Evolutionary conservation across 1,140 invertebrate genomes (phyloP).

Genomic region (Drosophila funebris): DNA sequence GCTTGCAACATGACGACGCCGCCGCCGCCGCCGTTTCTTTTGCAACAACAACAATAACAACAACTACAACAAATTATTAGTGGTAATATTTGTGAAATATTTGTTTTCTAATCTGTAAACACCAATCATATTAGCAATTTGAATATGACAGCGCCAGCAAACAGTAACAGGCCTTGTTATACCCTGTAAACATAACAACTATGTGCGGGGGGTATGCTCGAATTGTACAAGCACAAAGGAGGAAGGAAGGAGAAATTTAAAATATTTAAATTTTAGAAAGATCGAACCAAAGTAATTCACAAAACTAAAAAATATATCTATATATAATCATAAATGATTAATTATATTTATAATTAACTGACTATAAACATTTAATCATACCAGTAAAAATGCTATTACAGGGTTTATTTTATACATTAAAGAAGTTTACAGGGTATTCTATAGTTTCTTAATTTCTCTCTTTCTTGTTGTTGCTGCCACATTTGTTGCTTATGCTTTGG

Average conservation of each 20-base stretch:
- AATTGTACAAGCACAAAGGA: not conserved
- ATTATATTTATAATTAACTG: no score
- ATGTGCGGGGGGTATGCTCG: not conserved
- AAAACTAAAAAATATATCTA: no score
- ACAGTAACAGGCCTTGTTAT: slow-evolving; percentile 76
- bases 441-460: not conserved
- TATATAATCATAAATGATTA: no score
- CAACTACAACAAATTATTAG: slow-evolving; percentile 74
- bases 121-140: slow-evolving; percentile 84
- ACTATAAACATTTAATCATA: no score
- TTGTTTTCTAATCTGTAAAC: slow-evolving; percentile 84
- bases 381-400: no score
- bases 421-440: slow-evolving; percentile 3
- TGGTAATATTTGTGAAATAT: slow-evolving; percentile 83
- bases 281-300: no score
- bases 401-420: no score
- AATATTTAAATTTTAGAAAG: not conserved
- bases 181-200: not conserved
- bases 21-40: not conserved
- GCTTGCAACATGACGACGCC: slow-evolving; percentile 39
- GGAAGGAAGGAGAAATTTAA: not conserved
- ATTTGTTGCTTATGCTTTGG: slow-evolving; percentile 28
- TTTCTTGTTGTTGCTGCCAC: slow-evolving; percentile 10
- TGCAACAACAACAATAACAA: not conserved
- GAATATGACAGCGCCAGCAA: slow-evolving; percentile 79